These are phyloP conservation scores for Drosophila baimaii DNA, from an alignment of 1,140 invertebrate genomes.

Conservation along the genomic window DNA sequence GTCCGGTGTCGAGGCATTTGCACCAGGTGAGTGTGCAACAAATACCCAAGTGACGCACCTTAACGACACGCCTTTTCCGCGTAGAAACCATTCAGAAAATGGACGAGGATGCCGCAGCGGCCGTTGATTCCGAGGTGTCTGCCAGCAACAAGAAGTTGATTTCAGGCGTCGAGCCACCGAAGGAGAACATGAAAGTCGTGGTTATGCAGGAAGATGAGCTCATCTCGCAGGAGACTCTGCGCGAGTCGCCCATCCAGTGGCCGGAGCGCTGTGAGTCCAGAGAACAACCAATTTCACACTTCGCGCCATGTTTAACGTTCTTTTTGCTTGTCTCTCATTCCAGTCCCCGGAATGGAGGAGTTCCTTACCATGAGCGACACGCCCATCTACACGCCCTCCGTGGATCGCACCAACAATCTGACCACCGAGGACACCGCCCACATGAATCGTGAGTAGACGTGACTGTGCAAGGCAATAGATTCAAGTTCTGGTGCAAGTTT, in stretches of 20 bases:
- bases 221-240: conserved; percentile 94
- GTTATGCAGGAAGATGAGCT: conserved; percentile 81
- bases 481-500: no score
- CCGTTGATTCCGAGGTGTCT: neutral
- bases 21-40: conserved; percentile 15
- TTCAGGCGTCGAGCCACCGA: neutral
- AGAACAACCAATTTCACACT: neutral
- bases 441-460: conserved; percentile 88
- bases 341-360: conserved; percentile 91
- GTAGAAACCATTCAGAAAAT: conserved; percentile 33
- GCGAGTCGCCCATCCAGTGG: conserved; percentile 96
- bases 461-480: no score
- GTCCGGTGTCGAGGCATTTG: conserved; percentile 14
- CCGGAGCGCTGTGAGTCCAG: conserved; percentile 94
- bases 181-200: neutral
- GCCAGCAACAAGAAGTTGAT: neutral
- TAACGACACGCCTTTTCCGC: neutral
- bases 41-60: neutral
- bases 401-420: conserved; percentile 86
- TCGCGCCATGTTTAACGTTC: conserved; percentile 21
- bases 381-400: conserved; percentile 85
- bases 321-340: neutral
- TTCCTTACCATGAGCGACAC: conserved; percentile 86
- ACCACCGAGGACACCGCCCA: conserved; percentile 89
- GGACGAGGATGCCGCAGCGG: conserved; percentile 18